These are phyloP conservation scores for Pseudachorutes palmiensis DNA, from an alignment of 1,140 invertebrate genomes.

Conservation along the genomic window DNA sequence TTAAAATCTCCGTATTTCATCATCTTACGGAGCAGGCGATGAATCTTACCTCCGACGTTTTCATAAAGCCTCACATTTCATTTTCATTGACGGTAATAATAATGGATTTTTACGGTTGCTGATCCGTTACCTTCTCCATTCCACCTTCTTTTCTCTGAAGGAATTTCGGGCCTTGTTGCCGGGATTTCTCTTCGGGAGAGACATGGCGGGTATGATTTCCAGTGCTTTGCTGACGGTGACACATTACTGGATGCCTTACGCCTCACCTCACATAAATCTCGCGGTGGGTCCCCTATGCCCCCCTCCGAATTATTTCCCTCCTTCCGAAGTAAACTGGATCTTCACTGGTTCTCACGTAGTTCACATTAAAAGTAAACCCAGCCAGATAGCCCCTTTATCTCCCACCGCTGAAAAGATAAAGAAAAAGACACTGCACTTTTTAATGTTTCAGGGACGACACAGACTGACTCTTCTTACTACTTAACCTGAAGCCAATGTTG, in stretches of 20 bases:
- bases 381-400: background rate
- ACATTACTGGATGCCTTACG: conserved; percentile 20
- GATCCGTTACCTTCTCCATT: background rate
- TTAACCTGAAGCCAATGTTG: background rate
- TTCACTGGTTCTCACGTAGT: background rate
- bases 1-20: conserved; percentile 28
- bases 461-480: background rate
- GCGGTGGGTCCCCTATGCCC: background rate
- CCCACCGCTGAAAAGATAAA: background rate
- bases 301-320: background rate
- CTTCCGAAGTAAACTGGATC: background rate
- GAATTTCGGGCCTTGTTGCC: too few species aligned
- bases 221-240: conserved; percentile 7
- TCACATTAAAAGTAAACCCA: background rate
- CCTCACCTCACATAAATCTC: conserved; percentile 22
- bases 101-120: too few species aligned
- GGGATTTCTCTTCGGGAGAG: too few species aligned
- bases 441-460: background rate
- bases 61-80: background rate
- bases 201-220: background rate
- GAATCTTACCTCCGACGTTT: background rate
- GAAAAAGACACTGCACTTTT: background rate
- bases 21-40: conserved; percentile 5
- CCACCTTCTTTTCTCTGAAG: background rate
- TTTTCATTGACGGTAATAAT: too few species aligned